Conservation (phyloP, 2,113 vertebrate genomes). For the Catagonus wagneri region DNA sequence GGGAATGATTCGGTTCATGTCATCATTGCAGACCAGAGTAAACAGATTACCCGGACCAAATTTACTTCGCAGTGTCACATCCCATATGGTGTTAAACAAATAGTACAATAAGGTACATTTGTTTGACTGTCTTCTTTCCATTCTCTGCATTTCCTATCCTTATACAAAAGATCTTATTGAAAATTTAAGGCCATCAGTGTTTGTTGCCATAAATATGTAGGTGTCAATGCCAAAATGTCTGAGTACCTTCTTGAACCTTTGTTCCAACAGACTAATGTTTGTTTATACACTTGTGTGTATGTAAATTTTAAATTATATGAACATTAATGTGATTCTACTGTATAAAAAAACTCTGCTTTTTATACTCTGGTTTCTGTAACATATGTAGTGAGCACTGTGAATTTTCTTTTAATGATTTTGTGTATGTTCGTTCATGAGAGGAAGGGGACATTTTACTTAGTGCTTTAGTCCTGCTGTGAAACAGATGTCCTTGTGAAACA, state of each 20-base stretch:
- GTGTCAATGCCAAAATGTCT: constrained; percentile 56
- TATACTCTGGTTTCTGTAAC: neutral
- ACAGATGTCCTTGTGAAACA: neutral
- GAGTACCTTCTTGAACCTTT: constrained; percentile 48
- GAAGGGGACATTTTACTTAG: neutral
- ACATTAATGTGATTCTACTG: too few relatives aligned
- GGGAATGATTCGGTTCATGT: neutral
- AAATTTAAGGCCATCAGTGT: constrained; percentile 36
- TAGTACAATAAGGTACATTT: neutral
- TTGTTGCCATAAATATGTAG: constrained; percentile 49
- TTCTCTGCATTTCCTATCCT: constrained; percentile 21
- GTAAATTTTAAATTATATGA: neutral
- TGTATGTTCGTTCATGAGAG: neutral
- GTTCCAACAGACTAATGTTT: constrained; percentile 10
- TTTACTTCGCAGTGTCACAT: neutral
- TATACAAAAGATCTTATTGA: constrained; percentile 23
- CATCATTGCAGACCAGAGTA: neutral
- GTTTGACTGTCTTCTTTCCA: constrained; percentile 44
- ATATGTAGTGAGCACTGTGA: neutral
- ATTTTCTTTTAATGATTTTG: neutral
- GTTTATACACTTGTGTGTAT: constrained; percentile 62
- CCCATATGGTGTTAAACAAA: neutral
- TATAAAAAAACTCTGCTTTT: neutral
- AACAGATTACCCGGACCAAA: neutral
- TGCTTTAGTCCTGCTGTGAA: neutral